Percentiles rank a stretch among this genome's conserved stretches.
Evolutionary conservation across 1,140 invertebrate species (phyloP).

Genomic region (Drosophila burlai): DNA sequence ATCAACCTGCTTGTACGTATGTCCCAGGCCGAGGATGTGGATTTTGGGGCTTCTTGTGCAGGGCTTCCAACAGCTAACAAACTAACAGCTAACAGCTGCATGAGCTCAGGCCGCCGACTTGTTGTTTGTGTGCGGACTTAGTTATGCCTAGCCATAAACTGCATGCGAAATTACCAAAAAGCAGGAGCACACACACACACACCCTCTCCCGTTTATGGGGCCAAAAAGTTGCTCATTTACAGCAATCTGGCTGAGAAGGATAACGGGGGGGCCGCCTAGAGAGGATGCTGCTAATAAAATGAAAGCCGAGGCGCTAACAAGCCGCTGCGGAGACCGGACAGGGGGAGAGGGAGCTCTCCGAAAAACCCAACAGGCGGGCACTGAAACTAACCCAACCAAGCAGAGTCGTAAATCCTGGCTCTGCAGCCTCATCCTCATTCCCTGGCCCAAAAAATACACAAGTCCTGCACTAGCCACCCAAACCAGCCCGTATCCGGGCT

Average conservation of each 20-base stretch:
- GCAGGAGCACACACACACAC: constrained; percentile 28
- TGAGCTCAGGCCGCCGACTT: constrained; percentile 19
- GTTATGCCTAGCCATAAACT: constrained; percentile 74
- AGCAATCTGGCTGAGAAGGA: constrained; percentile 48
- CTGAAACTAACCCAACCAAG: constrained; percentile 54
- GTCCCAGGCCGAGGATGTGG: background rate
- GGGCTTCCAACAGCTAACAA: constrained; percentile 18
- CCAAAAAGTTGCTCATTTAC: constrained; percentile 73
- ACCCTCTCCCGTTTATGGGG: constrained; percentile 12
- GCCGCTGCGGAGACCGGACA: constrained; percentile 28
- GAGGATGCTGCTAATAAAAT: constrained; percentile 70
- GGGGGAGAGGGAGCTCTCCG: constrained; percentile 10
- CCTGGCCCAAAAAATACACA: constrained; percentile 25
- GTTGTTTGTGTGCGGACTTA: constrained; percentile 35
- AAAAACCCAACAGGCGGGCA: constrained; percentile 35
- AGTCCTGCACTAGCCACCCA: constrained; percentile 12
- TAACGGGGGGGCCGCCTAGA: constrained; percentile 2
- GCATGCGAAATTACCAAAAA: constrained; percentile 79
- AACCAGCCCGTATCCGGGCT: constrained; percentile 39
- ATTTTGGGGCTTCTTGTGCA: constrained; percentile 33
- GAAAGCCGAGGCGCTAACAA: constrained; percentile 73
- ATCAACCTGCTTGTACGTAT: constrained; percentile 39
- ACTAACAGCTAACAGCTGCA: constrained; percentile 59
- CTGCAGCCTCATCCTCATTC: constrained; percentile 27
- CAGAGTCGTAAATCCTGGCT: constrained; percentile 69